These are phyloP conservation scores for Coelopa pilipes DNA, from an alignment of 2,888 invertebrate species.

Conservation along the genomic window DNA sequence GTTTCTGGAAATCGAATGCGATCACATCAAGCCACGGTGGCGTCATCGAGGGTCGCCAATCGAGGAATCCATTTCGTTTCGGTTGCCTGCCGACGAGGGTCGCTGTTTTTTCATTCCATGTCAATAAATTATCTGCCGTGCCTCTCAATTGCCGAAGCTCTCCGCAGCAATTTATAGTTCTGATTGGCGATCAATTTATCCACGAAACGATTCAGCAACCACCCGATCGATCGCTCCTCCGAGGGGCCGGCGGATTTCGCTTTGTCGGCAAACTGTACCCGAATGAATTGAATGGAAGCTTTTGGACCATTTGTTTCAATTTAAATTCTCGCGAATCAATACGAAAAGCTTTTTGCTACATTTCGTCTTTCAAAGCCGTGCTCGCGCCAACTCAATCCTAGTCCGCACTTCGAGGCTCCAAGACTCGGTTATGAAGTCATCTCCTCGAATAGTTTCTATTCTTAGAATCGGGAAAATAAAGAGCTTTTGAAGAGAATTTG, in stretches of 20 bases:
- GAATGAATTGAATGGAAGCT: no score
- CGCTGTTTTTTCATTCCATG: not conserved
- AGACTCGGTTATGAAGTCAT: slow-evolving; percentile 11
- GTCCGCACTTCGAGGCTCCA: no score
- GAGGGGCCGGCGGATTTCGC: no score
- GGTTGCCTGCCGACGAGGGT: not conserved
- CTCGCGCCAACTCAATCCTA: no score
- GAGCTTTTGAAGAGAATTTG: no score
- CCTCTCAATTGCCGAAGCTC: not conserved
- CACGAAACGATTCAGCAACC: not conserved
- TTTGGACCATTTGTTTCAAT: slow-evolving; percentile 22
- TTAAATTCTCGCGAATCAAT: slow-evolving; percentile 2
- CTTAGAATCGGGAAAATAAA: not conserved
- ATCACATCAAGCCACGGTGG: not conserved
- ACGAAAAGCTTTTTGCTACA: no score
- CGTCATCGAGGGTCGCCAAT: not conserved
- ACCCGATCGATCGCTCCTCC: no score
- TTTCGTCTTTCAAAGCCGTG: no score
- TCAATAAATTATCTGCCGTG: slow-evolving; percentile 6
- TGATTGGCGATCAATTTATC: slow-evolving; percentile 31
- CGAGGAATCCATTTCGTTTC: no score
- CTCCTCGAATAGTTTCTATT: slow-evolving; percentile 14
- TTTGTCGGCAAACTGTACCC: no score
- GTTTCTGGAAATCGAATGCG: slow-evolving; percentile 18
- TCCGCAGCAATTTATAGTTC: slow-evolving; percentile 12